Percentiles rank a stretch among this genome's conserved stretches.
Conservation (phyloP, 2,888 invertebrate species). For the Sylvicola cinctus region DNA sequence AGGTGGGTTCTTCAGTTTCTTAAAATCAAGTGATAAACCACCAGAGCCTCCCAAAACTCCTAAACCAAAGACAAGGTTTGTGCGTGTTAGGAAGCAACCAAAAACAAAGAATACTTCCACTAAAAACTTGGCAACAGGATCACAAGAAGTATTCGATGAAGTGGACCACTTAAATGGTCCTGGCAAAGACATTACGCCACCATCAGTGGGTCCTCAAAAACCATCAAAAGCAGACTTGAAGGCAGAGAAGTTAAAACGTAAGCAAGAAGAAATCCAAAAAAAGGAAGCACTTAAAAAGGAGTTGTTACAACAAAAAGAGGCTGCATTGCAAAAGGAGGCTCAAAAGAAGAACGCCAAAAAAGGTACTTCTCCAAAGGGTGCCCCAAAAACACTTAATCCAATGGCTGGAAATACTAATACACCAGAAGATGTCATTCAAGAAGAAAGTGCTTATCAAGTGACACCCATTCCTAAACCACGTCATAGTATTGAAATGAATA, state of each 20-base stretch:
- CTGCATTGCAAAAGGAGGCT: too few species aligned
- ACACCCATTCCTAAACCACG: neutral
- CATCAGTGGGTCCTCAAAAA: too few species aligned
- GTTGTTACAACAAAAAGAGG: too few species aligned
- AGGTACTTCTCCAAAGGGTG: neutral
- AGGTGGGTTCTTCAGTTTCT: slow-evolving; percentile 1
- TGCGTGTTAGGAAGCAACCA: neutral
- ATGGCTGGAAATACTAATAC: neutral
- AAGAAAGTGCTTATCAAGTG: too few species aligned
- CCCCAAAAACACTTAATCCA: slow-evolving; percentile 3
- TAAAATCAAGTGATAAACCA: slow-evolving; percentile 1
- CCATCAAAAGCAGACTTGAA: too few species aligned
- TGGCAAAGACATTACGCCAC: too few species aligned
- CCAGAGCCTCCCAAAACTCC: neutral
- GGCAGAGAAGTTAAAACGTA: too few species aligned
- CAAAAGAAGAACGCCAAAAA: too few species aligned
- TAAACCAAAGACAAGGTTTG: neutral
- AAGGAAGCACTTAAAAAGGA: too few species aligned
- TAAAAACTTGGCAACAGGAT: neutral
- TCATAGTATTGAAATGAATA: neutral
- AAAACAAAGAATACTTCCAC: neutral
- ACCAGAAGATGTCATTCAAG: too few species aligned
- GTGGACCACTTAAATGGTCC: neutral
- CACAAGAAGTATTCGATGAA: neutral
- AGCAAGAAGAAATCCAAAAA: too few species aligned